These are phyloP conservation scores for Hydractinia echinata DNA, from an alignment of 30 jellyfish, hydroid and myxozoan genomes.

Conservation along the genomic window DNA sequence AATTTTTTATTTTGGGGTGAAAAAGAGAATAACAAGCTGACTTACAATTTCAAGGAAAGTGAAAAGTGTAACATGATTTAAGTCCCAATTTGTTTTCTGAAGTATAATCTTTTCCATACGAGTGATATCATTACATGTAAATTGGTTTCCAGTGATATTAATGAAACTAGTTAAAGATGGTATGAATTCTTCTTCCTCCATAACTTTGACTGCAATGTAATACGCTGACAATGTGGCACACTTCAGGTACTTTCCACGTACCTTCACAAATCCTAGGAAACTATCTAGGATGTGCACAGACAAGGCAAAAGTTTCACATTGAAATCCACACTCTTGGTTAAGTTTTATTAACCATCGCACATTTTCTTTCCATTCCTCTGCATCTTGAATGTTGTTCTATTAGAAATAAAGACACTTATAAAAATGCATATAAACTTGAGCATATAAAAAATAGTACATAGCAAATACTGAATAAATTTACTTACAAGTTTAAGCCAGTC, in stretches of 20 bases:
- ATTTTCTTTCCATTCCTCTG: constrained; percentile 40
- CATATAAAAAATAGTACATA: neutral
- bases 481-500: constrained; percentile 33
- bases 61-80: constrained; percentile 32
- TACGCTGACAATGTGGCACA: constrained; percentile 33
- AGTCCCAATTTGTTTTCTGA: constrained; percentile 32
- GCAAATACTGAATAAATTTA: neutral
- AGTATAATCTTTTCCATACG: constrained; percentile 37
- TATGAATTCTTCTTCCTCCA: constrained; percentile 39
- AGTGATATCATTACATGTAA: constrained; percentile 24
- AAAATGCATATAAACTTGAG: neutral
- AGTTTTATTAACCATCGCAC: constrained; percentile 5
- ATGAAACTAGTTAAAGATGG: constrained; percentile 19
- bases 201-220: constrained; percentile 24
- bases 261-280: constrained; percentile 44
- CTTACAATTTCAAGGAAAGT: constrained; percentile 29
- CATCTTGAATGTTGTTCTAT: constrained; percentile 34
- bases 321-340: constrained; percentile 30
- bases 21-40: neutral
- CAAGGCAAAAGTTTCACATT: constrained; percentile 35
- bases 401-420: neutral
- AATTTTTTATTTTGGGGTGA: neutral
- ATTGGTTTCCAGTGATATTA: constrained; percentile 20
- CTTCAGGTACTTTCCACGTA: constrained; percentile 38
- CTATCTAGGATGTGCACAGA: constrained; percentile 40